Conservation (phyloP, 2,113 vertebrate species). For the Protomyctophum bolini region DNA sequence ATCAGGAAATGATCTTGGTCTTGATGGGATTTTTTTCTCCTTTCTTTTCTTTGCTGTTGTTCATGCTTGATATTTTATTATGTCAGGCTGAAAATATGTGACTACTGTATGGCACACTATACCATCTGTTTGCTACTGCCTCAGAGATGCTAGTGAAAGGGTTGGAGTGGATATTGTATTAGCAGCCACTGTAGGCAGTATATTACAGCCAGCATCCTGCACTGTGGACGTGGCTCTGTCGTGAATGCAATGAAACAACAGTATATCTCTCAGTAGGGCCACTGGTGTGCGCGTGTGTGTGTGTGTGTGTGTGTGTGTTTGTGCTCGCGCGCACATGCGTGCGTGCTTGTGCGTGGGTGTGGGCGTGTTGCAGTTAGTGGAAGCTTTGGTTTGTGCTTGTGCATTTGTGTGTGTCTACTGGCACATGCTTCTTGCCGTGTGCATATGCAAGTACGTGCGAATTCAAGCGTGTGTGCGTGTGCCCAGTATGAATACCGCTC, state of each 20-base stretch:
- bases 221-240: constrained; percentile 62
- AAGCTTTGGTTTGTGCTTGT: background rate
- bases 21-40: constrained; percentile 44
- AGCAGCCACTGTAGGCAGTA: constrained; percentile 50
- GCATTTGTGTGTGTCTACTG: constrained; percentile 10
- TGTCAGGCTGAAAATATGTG: constrained; percentile 21
- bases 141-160: constrained; percentile 43
- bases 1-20: constrained; percentile 54
- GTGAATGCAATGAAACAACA: constrained; percentile 63
- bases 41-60: constrained; percentile 38
- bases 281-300: background rate
- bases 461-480: constrained; percentile 36
- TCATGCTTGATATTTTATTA: constrained; percentile 33
- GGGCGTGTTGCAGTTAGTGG: constrained; percentile 7
- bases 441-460: constrained; percentile 11
- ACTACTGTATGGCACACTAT: constrained; percentile 10
- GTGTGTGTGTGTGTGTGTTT: background rate
- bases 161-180: constrained; percentile 60
- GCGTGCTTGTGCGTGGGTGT: background rate
- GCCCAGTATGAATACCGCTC: constrained; percentile 51
- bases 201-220: constrained; percentile 43
- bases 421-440: background rate
- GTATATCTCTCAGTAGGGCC: constrained; percentile 51
- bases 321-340: background rate
- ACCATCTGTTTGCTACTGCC: constrained; percentile 7